Percentiles rank a stretch among this genome's conserved stretches.
Evolutionary conservation across 2,888 invertebrate genomes (phyloP).

Genomic region (Mechanitis messenoides): DNA sequence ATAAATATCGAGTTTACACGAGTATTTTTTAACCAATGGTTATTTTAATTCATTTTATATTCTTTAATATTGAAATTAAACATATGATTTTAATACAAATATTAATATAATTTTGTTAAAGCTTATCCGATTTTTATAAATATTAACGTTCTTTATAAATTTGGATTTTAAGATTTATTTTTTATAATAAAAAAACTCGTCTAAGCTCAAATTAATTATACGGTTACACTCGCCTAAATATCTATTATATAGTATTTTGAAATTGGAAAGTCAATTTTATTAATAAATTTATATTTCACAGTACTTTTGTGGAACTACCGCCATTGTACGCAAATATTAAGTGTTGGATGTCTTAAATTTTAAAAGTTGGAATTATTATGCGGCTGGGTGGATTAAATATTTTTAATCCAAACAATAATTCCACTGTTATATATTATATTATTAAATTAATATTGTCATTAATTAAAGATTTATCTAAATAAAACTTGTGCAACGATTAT

Average conservation of each 20-base stretch:
- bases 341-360: conserved; percentile 24
- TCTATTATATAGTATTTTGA: background rate
- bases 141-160: too few relatives aligned
- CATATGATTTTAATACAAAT: too few relatives aligned
- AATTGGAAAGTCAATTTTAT: conserved; percentile 3
- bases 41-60: background rate
- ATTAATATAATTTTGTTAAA: too few relatives aligned
- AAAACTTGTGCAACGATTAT: conserved; percentile 29
- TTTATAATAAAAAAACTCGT: background rate
- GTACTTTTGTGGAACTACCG: conserved; percentile 7
- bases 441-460: conserved; percentile 19
- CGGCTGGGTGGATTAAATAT: conserved; percentile 62
- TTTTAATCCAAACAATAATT: conserved; percentile 41
- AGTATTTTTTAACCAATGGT: background rate
- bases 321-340: conserved; percentile 20
- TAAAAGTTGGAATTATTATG: conserved; percentile 47
- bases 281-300: background rate
- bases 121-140: too few relatives aligned
- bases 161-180: background rate
- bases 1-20: background rate
- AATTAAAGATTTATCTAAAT: conserved; percentile 22
- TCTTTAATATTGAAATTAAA: too few relatives aligned
- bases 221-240: background rate
- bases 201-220: background rate
- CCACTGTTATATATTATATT: conserved; percentile 40